Evolutionary conservation across 1,140 invertebrate genomes (phyloP).

Genomic region (Drosophila biarmipes): DNA sequence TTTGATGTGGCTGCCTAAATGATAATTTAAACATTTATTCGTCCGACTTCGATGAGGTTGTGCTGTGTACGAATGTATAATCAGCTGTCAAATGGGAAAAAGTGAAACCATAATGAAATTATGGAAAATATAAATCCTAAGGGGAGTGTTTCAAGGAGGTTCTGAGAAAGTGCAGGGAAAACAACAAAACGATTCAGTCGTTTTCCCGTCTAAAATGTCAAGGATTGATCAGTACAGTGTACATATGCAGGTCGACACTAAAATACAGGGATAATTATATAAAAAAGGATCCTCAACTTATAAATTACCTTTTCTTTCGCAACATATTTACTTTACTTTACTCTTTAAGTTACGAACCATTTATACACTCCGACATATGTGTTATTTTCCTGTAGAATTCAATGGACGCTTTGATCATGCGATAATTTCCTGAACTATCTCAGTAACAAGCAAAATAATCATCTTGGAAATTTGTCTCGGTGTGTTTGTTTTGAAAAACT

Average conservation of each 20-base stretch:
- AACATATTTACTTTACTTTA: neutral
- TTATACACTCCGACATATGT: neutral
- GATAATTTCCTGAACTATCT: conserved; percentile 26
- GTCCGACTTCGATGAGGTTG: conserved; percentile 7
- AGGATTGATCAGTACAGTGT: neutral
- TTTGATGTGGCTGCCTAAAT: conserved; percentile 28
- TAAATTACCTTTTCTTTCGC: no score
- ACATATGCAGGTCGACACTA: no score
- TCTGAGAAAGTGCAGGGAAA: neutral
- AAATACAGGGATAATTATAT: no score
- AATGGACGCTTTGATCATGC: conserved; percentile 7
- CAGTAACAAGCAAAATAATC: conserved; percentile 17
- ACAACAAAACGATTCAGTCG: neutral
- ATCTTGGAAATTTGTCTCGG: conserved; percentile 6
- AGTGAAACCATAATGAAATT: conserved; percentile 18
- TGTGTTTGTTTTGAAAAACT: neutral
- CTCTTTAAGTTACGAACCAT: neutral
- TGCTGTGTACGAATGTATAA: conserved; percentile 27
- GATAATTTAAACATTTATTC: conserved; percentile 53
- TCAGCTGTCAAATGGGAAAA: conserved; percentile 17
- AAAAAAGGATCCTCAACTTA: no score
- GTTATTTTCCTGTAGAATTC: neutral
- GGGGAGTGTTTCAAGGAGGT: neutral
- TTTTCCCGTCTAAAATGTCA: neutral
- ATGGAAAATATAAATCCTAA: conserved; percentile 1